Evolutionary conservation across 2,113 vertebrate species (phyloP).

Genomic region (Microcebus jonahi): DNA sequence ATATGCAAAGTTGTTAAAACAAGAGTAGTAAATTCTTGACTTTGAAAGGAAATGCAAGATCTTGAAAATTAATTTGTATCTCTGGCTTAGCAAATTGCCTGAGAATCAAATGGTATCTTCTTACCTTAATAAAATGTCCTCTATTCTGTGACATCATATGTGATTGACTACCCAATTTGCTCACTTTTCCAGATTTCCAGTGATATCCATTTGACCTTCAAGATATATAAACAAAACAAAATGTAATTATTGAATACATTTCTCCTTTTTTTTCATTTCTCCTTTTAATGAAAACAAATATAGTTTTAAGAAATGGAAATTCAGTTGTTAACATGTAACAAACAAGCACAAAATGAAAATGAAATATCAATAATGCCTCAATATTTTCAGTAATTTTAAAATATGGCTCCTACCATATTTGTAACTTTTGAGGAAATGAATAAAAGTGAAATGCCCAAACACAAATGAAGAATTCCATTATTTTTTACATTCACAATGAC

Average conservation of each 20-base stretch:
- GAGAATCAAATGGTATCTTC: conserved; percentile 49
- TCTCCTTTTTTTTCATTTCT: conserved; percentile 28
- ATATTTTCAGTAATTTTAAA: conserved; percentile 34
- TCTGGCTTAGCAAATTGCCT: conserved; percentile 1
- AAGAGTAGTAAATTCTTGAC: not conserved
- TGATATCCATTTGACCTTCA: conserved; percentile 87
- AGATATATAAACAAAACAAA: conserved; percentile 47
- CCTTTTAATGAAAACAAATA: conserved; percentile 65
- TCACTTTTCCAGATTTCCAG: conserved; percentile 89
- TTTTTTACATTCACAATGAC: not conserved
- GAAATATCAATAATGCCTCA: conserved; percentile 30
- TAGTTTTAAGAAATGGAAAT: conserved; percentile 60
- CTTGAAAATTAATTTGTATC: not conserved
- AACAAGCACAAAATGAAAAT: conserved; percentile 54
- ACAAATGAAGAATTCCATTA: not conserved
- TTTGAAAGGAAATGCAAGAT: not conserved
- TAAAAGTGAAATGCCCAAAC: conserved; percentile 45
- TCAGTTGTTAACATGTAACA: conserved; percentile 16
- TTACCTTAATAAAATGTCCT: conserved; percentile 88
- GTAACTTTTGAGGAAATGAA: not conserved
- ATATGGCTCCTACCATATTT: not conserved
- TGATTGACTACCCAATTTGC: conserved; percentile 73
- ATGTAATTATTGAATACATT: conserved; percentile 25
- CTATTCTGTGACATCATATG: conserved; percentile 80
- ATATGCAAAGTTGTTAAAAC: conserved; percentile 11